Conservation (phyloP, 2,888 invertebrate genomes). For the Lasioglossum morio region DNA sequence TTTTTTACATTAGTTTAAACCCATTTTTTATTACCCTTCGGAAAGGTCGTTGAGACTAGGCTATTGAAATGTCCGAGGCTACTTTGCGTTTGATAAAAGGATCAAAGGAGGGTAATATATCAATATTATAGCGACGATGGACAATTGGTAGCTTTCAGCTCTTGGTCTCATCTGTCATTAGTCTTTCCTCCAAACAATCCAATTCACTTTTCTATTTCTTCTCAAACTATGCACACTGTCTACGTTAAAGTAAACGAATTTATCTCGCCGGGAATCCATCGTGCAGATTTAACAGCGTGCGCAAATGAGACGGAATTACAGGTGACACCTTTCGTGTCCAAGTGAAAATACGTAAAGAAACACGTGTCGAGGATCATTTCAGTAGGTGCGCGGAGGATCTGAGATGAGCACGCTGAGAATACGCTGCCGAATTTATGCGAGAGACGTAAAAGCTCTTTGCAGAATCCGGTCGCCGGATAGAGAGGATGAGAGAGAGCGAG, state of each 20-base stretch:
- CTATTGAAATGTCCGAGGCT: background rate
- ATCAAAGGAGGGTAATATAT: background rate
- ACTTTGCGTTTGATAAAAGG: slow-evolving; percentile 6
- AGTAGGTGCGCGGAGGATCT: slow-evolving; percentile 63
- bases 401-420: slow-evolving; percentile 23
- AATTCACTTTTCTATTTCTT: background rate
- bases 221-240: background rate
- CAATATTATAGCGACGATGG: background rate
- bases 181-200: background rate
- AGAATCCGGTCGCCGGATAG: slow-evolving; percentile 20
- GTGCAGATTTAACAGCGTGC: slow-evolving; percentile 65
- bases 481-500: background rate
- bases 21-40: background rate
- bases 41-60: background rate
- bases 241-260: background rate
- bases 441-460: slow-evolving; percentile 63
- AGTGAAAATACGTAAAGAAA: slow-evolving; percentile 73
- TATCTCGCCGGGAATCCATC: slow-evolving; percentile 30
- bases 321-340: slow-evolving; percentile 53
- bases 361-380: slow-evolving; percentile 77
- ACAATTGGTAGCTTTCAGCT: background rate
- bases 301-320: slow-evolving; percentile 68
- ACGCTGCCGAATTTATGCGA: slow-evolving; percentile 75
- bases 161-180: too few relatives aligned
- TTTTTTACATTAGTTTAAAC: background rate